These are phyloP conservation scores for Hydrotaea cyrtoneurina DNA, from an alignment of 2,888 invertebrate species.

Conservation along the genomic window DNA sequence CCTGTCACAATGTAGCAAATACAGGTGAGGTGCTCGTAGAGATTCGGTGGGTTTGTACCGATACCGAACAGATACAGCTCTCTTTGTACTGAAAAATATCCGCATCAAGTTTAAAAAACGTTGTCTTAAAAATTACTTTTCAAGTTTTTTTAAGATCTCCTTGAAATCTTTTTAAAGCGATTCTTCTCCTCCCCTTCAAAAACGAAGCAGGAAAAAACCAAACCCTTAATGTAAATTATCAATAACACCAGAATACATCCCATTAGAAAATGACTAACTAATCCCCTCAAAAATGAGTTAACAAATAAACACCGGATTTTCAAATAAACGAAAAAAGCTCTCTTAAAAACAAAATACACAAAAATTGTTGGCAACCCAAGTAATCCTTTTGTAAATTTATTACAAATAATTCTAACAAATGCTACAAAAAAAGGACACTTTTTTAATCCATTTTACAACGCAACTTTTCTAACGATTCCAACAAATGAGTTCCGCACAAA, in stretches of 20 bases:
- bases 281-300: conserved; percentile 48
- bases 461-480: conserved; percentile 66
- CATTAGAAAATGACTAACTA: conserved; percentile 58
- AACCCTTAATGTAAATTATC: neutral
- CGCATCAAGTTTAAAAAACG: neutral
- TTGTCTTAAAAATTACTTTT: too few relatives aligned
- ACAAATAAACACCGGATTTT: conserved; percentile 48
- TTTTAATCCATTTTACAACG: conserved; percentile 77
- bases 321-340: conserved; percentile 33
- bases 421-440: conserved; percentile 67
- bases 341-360: neutral
- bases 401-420: conserved; percentile 65
- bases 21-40: too few relatives aligned
- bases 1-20: too few relatives aligned
- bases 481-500: conserved; percentile 47
- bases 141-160: too few relatives aligned
- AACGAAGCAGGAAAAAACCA: too few relatives aligned
- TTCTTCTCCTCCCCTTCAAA: neutral
- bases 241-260: neutral
- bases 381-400: conserved; percentile 80
- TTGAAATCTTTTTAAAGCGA: neutral
- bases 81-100: too few relatives aligned
- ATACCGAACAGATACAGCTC: too few relatives aligned
- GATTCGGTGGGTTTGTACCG: too few relatives aligned
- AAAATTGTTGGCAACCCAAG: conserved; percentile 72